Evolutionary conservation across 1,140 invertebrate genomes (phyloP).

Genomic region (Ips nitidus): DNA sequence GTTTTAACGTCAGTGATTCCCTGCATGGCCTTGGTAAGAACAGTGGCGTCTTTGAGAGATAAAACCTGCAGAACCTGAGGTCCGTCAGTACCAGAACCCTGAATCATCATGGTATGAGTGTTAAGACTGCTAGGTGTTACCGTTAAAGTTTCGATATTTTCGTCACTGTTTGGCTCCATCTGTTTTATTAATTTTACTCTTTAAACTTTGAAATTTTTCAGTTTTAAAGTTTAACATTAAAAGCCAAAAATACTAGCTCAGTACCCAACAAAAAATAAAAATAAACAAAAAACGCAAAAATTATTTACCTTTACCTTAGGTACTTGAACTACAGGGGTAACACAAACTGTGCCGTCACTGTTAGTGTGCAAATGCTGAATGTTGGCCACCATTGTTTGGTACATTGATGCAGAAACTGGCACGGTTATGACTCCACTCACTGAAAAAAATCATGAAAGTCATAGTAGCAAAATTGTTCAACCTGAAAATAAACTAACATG

Average conservation of each 20-base stretch:
- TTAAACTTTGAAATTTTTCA: background rate
- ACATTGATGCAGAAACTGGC: constrained; percentile 92
- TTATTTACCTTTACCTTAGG: constrained; percentile 56
- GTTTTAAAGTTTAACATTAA: constrained; percentile 6
- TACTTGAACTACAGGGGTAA: constrained; percentile 80
- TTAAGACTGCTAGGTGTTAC: constrained; percentile 63
- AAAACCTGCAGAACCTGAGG: constrained; percentile 80
- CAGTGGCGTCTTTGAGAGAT: constrained; percentile 78
- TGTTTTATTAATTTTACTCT: constrained; percentile 36
- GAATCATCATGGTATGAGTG: constrained; percentile 78
- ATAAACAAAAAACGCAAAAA: constrained; percentile 19
- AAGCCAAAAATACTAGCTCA: constrained; percentile 6
- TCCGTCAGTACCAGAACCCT: constrained; percentile 67
- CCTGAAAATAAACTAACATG: constrained; percentile 20
- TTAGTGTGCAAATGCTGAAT: constrained; percentile 78
- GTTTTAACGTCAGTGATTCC: constrained; percentile 58
- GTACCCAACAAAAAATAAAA: constrained; percentile 10
- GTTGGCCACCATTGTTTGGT: constrained; percentile 93
- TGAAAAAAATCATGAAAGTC: constrained; percentile 56
- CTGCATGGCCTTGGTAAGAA: constrained; percentile 75
- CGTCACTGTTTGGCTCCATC: constrained; percentile 66
- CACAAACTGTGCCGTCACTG: constrained; percentile 76
- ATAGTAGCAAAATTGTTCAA: constrained; percentile 39
- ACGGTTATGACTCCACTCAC: constrained; percentile 95
- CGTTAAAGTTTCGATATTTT: constrained; percentile 67